Percentiles rank a stretch among this genome's conserved stretches.
Evolutionary conservation across 2,113 vertebrate genomes (phyloP).

Genomic region (Gnathonemus longibarbis): DNA sequence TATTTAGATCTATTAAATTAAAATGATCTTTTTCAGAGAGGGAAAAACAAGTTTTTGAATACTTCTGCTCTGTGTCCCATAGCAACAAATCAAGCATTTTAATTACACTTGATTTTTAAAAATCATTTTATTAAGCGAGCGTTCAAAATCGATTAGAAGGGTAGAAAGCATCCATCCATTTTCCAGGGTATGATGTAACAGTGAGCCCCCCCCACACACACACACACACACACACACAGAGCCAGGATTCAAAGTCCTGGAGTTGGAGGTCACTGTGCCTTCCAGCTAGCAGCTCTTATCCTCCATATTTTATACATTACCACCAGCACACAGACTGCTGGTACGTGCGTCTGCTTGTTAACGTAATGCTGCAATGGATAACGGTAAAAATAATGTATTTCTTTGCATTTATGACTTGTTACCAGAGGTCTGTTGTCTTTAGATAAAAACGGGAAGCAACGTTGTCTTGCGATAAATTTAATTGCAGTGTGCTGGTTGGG

Average conservation of each 20-base stretch:
- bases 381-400: background rate
- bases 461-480: background rate
- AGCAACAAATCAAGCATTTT: background rate
- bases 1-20: background rate
- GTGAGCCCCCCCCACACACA: background rate
- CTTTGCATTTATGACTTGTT: background rate
- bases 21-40: background rate
- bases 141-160: background rate
- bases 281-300: background rate
- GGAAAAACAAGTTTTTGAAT: background rate
- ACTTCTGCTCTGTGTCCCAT: background rate
- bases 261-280: background rate
- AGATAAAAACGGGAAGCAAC: background rate
- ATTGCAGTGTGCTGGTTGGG: background rate
- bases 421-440: background rate
- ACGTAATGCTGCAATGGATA: background rate
- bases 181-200: background rate
- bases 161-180: background rate
- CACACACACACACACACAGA: background rate
- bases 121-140: background rate
- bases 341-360: background rate
- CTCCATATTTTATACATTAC: background rate
- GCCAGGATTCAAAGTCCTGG: background rate
- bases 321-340: background rate
- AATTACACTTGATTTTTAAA: background rate